These are phyloP conservation scores for Caretta caretta DNA, from an alignment of 2,113 vertebrate genomes.

Conservation along the genomic window DNA sequence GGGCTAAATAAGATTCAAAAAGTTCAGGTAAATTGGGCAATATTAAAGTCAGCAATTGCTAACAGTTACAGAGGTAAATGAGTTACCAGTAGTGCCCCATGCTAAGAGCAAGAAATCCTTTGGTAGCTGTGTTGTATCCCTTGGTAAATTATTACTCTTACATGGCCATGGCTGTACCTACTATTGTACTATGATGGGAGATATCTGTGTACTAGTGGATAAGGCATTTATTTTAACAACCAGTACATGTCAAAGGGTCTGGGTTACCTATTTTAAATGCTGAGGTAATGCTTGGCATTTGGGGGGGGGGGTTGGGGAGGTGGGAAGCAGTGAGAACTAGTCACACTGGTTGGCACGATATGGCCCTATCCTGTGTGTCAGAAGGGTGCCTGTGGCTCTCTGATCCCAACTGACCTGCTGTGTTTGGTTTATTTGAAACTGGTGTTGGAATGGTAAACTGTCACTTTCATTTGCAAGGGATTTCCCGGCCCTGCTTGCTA, in stretches of 20 bases:
- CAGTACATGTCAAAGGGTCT: fast-evolving
- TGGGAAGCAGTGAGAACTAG: neutral
- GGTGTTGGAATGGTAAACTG: neutral
- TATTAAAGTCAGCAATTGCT: neutral
- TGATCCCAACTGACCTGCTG: neutral
- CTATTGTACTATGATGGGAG: fast-evolving
- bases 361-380: fast-evolving
- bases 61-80: neutral
- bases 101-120: neutral
- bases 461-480: neutral
- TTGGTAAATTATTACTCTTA: neutral
- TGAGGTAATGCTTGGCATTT: fast-evolving
- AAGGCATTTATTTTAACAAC: fast-evolving
- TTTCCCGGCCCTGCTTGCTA: neutral
- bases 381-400: neutral
- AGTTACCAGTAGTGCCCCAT: fast-evolving
- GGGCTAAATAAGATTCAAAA: neutral
- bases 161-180: neutral
- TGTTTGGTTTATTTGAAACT: neutral
- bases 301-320: neutral
- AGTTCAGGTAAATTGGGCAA: neutral
- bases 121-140: neutral
- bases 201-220: fast-evolving
- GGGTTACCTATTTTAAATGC: neutral
- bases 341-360: neutral